Base-by-base conservation (phyloP, 2,113 vertebrate genomes). In the Esox niger region DNA sequence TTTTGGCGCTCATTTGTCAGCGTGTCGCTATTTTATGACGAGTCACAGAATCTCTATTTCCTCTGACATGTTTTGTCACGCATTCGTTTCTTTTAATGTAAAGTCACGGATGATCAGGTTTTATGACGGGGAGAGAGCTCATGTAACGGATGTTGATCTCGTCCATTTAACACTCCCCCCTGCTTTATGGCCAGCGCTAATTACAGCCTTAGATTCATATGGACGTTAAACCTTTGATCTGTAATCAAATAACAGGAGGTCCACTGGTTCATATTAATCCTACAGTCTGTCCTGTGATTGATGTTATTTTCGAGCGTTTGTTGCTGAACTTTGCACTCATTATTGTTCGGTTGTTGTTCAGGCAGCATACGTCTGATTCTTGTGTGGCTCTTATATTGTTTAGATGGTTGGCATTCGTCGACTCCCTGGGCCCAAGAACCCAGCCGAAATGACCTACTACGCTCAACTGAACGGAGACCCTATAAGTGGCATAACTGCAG, bases 371-470 rank as follows among this genome's bases (percentile, higher is more conserved):
- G 35, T 38, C 11, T 38, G 5, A 11, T 11, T 38, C 35, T 52
- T 52, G n/a, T 23, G 47, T 52, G n/a, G 47, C 4, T 23, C 47
- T 52, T 23, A 11, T 6, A 5, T 11, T 38, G n/a, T 52, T 21
- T 76, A 99, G 96, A 98, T 99, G 96, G 96, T 99, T 32, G 95
- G 92, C 87, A 97, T 98, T 62, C 94, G 96, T 0, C 92, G 96
- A 4, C 92, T 98, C 29, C 91, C 93, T 0, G 97, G 96, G 68
- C 94, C 95, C 2, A 98, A 96, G 87, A 96, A 96, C 76, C 95
- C 94, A 0, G 96, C 95, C 1, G 96, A 98, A 81, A 91, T 99
- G 89, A 98, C 94, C 0, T 99, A 98, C 84, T 99, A 98, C 23
- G 92, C 91, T 20, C 88, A 96, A 67, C 88, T 93, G 87, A 95